Percentiles rank a stretch among this genome's conserved stretches.
Evolutionary conservation across 2,113 vertebrate species (phyloP).

Genomic region (Xyrauchen texanus): DNA sequence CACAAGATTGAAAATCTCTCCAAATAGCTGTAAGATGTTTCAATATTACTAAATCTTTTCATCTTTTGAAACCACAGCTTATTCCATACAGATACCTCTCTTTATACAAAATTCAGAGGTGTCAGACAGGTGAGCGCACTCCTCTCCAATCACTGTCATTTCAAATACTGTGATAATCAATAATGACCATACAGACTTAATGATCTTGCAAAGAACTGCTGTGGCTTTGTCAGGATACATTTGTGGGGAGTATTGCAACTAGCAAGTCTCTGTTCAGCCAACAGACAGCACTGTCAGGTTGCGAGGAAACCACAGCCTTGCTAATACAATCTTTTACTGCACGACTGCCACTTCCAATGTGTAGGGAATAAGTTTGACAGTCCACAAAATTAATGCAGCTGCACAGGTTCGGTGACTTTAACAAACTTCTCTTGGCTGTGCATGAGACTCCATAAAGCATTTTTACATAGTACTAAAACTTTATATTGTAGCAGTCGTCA

Average conservation of each 20-base stretch:
- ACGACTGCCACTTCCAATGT: conserved; percentile 14
- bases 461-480: conserved; percentile 1
- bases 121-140: not conserved
- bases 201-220: not conserved
- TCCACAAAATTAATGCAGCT: conserved; percentile 26
- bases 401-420: conserved; percentile 6
- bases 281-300: conserved; percentile 12
- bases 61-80: not conserved
- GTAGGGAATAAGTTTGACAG: not conserved
- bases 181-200: not conserved
- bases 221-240: conserved; percentile 22
- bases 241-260: not conserved
- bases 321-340: conserved; percentile 36
- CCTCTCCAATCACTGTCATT: not conserved
- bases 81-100: not conserved
- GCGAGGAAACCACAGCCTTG: not conserved
- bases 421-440: conserved; percentile 4
- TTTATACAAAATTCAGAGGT: not conserved
- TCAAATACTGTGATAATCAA: not conserved
- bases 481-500: not conserved
- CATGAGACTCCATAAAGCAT: not conserved
- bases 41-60: too few relatives aligned
- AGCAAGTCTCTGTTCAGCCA: conserved; percentile 7
- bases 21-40: not conserved
- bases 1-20: too few relatives aligned